Conservation (phyloP, 2,113 vertebrate genomes). For the Solenodon paradoxus region DNA sequence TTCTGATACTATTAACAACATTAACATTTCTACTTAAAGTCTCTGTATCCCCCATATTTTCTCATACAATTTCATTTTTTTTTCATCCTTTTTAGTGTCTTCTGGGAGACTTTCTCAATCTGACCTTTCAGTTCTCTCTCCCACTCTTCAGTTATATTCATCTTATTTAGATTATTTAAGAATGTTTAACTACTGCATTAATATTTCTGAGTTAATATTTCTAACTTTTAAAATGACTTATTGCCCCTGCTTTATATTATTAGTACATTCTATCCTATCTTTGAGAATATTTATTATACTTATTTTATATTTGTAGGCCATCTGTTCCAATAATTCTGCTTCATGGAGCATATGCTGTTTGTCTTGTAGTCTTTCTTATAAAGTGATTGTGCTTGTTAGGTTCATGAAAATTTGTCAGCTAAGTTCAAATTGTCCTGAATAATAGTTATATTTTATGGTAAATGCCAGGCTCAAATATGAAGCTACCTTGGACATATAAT, state of each 20-base stretch:
- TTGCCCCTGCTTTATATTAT: background rate
- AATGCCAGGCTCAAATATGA: background rate
- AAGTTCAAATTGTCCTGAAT: background rate
- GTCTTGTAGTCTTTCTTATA: conserved; percentile 14
- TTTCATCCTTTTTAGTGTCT: background rate
- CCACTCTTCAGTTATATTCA: background rate
- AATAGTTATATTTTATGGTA: background rate
- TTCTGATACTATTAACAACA: background rate
- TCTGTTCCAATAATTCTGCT: conserved; percentile 45
- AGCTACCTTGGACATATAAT: background rate
- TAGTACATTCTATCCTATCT: background rate
- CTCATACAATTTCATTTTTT: background rate
- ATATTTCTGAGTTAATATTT: background rate
- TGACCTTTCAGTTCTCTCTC: background rate
- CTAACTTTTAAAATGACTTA: background rate
- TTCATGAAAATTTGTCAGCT: background rate
- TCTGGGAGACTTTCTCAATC: background rate
- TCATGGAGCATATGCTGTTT: background rate
- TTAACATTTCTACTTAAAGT: background rate
- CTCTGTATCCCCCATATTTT: background rate
- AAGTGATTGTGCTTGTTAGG: background rate
- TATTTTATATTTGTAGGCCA: conserved; percentile 18
- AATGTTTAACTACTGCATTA: background rate
- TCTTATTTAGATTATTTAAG: background rate
- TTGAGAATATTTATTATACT: conserved; percentile 31